Evolutionary conservation across 53 echinoderm and acorn worm species (phyloP), one percentile per base, ranked within the genome.

Genomic region (Glandiceps talaboti): DNA sequence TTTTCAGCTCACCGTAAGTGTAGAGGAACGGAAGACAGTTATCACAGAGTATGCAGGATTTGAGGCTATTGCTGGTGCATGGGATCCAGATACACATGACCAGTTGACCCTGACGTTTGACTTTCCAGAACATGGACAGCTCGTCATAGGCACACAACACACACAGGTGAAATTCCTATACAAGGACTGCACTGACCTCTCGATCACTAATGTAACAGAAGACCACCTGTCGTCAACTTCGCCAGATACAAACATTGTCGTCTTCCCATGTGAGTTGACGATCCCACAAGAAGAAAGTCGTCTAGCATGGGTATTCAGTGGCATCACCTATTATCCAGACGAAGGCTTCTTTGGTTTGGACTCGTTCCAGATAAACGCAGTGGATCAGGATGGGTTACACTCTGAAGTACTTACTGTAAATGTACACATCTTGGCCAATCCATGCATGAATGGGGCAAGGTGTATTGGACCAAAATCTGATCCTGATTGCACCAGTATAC

Each of bases 21-120:
- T n/a, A 29, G 75, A 75, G 28, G 75, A 83, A 31, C 84, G 77
- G 31, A 78, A 73, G 30, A 82, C 29, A 28, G 25, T 31, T 32
- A 83, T 84, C 77, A 29, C 81, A 0, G 88, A 77, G n/a, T 88
- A 88, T 77, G 30, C 27, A 25, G 83, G 79, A 33, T 80, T 88
- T 30, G 25, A 12, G 1, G 84, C 33, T 84, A 88, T n/a, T 84
- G n/a, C n/a, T n/a, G n/a, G n/a, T n/a, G n/a, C n/a, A n/a, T n/a
- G n/a, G n/a, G n/a, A n/a, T n/a, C n/a, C 77, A 1, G 88, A 88
- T 80, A 29, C 0, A 20, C 26, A 32, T 26, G 84, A 88, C 32
- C 31, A 73, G 12, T 73, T 84, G 33, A 84, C 32, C 29, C 12
- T 88, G 26, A 25, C 29, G 73, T 30, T 75, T 28, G 72, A 80